phyloP scores from a whole-genome alignment of 2,797 vertebrate species.

The Lerista edwardsae region DNA sequence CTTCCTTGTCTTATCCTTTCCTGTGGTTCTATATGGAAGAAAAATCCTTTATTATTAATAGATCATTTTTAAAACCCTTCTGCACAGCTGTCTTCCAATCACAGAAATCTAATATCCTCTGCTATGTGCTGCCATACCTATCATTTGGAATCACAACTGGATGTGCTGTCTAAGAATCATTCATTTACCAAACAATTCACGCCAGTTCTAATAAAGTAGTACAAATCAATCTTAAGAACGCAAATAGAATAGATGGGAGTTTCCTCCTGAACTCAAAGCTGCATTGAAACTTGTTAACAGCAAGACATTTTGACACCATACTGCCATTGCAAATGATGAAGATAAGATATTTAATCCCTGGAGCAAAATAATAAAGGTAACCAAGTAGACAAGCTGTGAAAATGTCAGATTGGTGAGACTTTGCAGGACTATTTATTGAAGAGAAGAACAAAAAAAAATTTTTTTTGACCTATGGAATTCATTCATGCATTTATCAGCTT shows the following conservation, averaged over 20 bases:
- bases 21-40: constrained; percentile 18
- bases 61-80: constrained; percentile 33
- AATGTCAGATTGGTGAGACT: background rate
- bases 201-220: constrained; percentile 18
- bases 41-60: constrained; percentile 59
- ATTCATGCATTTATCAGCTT: background rate
- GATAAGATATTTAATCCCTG: background rate
- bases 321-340: rapidly evolving
- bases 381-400: background rate
- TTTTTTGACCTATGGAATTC: background rate
- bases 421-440: background rate
- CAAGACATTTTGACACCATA: background rate
- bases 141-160: constrained; percentile 47
- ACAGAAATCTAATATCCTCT: constrained; percentile 56
- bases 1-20: constrained; percentile 44
- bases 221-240: constrained; percentile 21
- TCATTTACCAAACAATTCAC: constrained; percentile 47
- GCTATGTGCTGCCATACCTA: constrained; percentile 35
- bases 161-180: constrained; percentile 32
- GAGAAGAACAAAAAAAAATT: background rate
- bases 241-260: constrained; percentile 43
- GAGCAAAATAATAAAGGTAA: background rate
- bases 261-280: constrained; percentile 35
- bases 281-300: constrained; percentile 2
- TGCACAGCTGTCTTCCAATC: constrained; percentile 42